Base-by-base conservation (phyloP, 1,140 invertebrate species). In the Saccostrea echinata region DNA sequence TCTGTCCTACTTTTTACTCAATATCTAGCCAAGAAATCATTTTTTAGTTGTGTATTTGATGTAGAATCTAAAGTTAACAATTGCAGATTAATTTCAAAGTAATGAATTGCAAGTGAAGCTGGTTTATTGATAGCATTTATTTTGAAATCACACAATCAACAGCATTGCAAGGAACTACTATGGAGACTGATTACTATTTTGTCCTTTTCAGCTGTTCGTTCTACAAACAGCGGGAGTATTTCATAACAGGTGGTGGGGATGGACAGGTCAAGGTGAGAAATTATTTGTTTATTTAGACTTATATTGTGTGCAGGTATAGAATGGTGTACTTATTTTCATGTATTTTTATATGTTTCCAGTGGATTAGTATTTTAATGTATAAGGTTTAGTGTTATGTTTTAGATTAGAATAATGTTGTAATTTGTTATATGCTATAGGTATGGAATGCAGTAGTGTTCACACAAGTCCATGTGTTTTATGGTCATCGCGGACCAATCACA, bases 361-460 rank as follows among this genome's bases (percentile, higher is more conserved):
- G 9, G 43, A 43, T 43, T 43, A 0, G 1, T 9, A 43, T 43
- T 6, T 43, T 4, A 43, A 43, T 0, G 43, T 0, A 43, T 43
- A 9, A 43, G 9, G 4, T 43, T 43, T 43, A 61, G n/a, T 61
- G 55, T 6, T 21, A 61, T 61, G 16, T 61, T 61, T 6, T 61
- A 0, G 0, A 61, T 21, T 61, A 2, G 3, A 0, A 61, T 21
- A 61, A 1, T 21, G 18, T 61, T 61, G 2, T 4, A 61, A n/a
- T 61, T 18, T 21, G n/a, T 61, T 4, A 12, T 61, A 64, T 89
- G 24, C 71, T 90, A 13, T 71, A 92, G 92, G 85, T 92, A 13
- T 92, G 91, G 89, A 92, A 91, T 88, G 88, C 90, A n/a, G 88
- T 90, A 68, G 89, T 90, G 27, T 92, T 91, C 84, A 91, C 91